These are phyloP conservation scores for Osmerus mordax DNA, from an alignment of 2,113 vertebrate species.

Conservation along the genomic window DNA sequence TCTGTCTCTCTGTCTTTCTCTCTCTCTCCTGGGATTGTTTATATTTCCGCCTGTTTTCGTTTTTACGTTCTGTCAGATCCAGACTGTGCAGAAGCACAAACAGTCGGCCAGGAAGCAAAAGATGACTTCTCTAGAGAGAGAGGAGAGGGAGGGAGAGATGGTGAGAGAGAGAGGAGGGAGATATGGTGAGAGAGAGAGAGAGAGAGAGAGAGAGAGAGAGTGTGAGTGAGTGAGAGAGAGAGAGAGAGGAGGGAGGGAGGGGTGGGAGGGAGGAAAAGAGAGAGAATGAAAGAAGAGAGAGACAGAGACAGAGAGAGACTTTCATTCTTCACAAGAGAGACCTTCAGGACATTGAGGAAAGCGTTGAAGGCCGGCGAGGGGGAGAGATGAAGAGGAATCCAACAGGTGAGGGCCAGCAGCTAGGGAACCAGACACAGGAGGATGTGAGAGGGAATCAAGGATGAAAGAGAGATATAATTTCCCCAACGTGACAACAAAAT, in stretches of 20 bases:
- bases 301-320: background rate
- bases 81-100: too few relatives aligned
- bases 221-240: too few relatives aligned
- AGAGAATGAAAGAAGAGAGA: background rate
- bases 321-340: background rate
- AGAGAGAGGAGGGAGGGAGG: background rate
- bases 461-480: conserved; percentile 42
- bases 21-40: too few relatives aligned
- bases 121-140: too few relatives aligned
- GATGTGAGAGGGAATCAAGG: conserved; percentile 25
- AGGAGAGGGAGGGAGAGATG: too few relatives aligned
- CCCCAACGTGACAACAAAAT: conserved; percentile 34
- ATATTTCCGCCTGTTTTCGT: too few relatives aligned
- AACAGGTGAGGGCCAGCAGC: conserved; percentile 37
- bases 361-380: conserved; percentile 27
- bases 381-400: conserved; percentile 50
- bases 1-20: too few relatives aligned
- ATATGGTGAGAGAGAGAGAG: too few relatives aligned
- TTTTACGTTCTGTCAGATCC: too few relatives aligned
- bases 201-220: too few relatives aligned
- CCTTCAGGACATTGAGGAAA: background rate
- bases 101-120: too few relatives aligned
- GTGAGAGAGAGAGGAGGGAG: too few relatives aligned
- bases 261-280: background rate
- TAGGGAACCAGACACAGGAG: conserved; percentile 19